A percentile compares a stretch with the other conserved stretches of the same genome.
phyloP scores from a whole-genome alignment of 2,888 invertebrate genomes.

The Meghimatium bilineatum region DNA sequence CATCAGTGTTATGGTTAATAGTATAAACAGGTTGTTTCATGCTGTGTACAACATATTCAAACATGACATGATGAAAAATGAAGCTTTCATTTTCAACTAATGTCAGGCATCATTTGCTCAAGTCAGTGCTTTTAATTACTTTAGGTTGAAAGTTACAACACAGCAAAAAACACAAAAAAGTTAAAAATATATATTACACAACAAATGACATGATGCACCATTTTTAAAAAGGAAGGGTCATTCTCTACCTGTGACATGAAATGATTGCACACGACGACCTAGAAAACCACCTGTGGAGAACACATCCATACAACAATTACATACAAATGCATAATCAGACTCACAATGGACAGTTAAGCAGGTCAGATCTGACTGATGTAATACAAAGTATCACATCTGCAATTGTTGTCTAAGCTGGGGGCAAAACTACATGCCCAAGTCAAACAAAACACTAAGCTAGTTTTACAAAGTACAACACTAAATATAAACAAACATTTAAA shows the following conservation, averaged over 20 bases:
- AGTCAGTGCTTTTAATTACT: background rate
- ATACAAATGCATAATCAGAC: background rate
- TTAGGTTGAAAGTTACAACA: background rate
- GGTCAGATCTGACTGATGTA: background rate
- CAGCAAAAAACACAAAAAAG: background rate
- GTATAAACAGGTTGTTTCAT: background rate
- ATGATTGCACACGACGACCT: constrained; percentile 56
- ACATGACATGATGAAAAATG: background rate
- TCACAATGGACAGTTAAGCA: background rate
- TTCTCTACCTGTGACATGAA: constrained; percentile 60
- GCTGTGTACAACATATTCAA: background rate
- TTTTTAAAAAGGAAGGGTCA: background rate
- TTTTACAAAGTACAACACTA: too few relatives aligned
- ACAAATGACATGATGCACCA: constrained; percentile 15
- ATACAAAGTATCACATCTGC: background rate
- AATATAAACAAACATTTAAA: too few relatives aligned
- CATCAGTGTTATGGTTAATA: too few relatives aligned
- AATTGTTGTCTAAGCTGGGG: background rate
- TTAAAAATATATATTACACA: constrained; percentile 4
- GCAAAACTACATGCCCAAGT: background rate
- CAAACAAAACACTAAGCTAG: background rate
- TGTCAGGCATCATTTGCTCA: background rate
- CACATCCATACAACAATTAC: constrained; percentile 15
- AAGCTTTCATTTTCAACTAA: background rate
- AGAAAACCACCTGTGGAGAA: constrained; percentile 57